These are phyloP conservation scores for Arenaria interpres DNA, from an alignment of 2,113 vertebrate species.

Conservation along the genomic window DNA sequence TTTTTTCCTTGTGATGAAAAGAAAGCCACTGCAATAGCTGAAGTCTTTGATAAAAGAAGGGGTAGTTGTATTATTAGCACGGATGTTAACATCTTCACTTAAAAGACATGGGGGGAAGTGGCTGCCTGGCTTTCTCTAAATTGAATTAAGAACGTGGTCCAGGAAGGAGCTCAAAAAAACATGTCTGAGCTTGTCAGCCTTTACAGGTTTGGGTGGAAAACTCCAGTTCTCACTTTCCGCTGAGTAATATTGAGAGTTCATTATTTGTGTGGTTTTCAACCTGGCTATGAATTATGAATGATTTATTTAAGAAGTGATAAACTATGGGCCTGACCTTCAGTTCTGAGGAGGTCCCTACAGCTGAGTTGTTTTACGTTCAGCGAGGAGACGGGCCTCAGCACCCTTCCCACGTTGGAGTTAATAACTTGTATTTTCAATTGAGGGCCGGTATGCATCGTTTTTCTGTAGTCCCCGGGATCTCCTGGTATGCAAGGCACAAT, in stretches of 20 bases:
- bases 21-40: neutral
- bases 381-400: neutral
- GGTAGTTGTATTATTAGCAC: neutral
- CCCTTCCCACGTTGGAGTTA: neutral
- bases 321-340: neutral
- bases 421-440: neutral
- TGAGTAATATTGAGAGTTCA: constrained; percentile 57
- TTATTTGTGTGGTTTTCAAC: constrained; percentile 56
- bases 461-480: neutral
- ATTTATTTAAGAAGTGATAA: constrained; percentile 46
- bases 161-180: constrained; percentile 38
- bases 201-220: constrained; percentile 54
- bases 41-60: constrained; percentile 1
- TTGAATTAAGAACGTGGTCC: constrained; percentile 7
- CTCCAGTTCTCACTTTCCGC: constrained; percentile 61
- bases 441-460: neutral
- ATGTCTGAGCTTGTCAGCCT: constrained; percentile 56
- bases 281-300: constrained; percentile 43
- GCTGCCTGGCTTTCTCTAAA: constrained; percentile 39
- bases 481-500: neutral
- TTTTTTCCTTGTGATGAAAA: neutral
- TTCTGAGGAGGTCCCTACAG: neutral
- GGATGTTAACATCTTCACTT: constrained; percentile 21
- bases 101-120: constrained; percentile 5
- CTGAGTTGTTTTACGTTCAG: neutral